Conservation (phyloP, 2,113 vertebrate genomes). For the Lampris megalopsis region DNA sequence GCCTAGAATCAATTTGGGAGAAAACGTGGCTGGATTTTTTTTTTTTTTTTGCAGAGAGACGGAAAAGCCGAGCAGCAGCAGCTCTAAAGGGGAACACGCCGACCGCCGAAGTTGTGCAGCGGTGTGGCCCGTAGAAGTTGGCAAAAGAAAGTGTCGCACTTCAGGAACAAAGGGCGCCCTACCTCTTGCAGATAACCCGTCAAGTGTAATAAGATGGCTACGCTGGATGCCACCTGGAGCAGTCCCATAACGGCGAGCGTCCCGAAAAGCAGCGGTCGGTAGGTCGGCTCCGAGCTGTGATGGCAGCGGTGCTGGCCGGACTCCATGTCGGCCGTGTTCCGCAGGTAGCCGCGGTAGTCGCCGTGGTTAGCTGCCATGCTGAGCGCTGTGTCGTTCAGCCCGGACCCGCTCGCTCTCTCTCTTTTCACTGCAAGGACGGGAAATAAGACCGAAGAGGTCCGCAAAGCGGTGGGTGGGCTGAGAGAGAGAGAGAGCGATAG, state of each 20-base stretch:
- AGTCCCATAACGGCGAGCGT: slow-evolving; percentile 90
- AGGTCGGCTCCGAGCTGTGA: slow-evolving; percentile 75
- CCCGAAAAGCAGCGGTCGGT: slow-evolving; percentile 84
- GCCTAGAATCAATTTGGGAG: no score
- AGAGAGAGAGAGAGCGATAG: background rate
- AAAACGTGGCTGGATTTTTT: no score
- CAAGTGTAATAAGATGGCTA: slow-evolving; percentile 93
- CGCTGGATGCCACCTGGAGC: slow-evolving; percentile 94
- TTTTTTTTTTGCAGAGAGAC: no score
- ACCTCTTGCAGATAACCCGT: slow-evolving; percentile 90
- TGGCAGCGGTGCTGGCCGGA: slow-evolving; percentile 77
- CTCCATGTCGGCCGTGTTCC: slow-evolving; percentile 79
- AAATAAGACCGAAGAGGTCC: slow-evolving; percentile 55
- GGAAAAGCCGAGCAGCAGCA: no score
- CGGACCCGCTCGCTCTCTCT: slow-evolving; percentile 42
- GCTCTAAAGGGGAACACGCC: no score
- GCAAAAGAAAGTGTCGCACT: background rate
- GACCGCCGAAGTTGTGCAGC: no score
- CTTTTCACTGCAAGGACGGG: slow-evolving; percentile 66
- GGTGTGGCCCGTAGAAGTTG: no score
- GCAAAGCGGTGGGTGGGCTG: slow-evolving; percentile 80
- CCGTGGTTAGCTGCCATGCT: slow-evolving; percentile 83
- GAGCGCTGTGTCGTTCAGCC: slow-evolving; percentile 53
- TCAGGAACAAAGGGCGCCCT: slow-evolving; percentile 9
- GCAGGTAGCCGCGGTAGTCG: slow-evolving; percentile 82